phyloP scores from a whole-genome alignment of 1,140 invertebrate genomes.

The Pogonognathellus flavescens region DNA sequence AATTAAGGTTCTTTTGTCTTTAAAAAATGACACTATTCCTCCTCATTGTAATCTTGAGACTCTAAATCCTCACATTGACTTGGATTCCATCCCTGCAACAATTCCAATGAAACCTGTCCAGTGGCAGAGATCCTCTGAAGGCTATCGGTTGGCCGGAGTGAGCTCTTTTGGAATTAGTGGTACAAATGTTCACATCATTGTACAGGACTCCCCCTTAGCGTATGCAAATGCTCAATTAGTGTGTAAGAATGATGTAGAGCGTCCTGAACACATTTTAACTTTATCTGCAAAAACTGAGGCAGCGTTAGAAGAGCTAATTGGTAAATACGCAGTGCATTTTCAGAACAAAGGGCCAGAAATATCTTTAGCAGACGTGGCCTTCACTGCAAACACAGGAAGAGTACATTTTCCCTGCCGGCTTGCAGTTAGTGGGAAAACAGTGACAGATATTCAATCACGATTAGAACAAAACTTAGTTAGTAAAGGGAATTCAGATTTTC shows the following conservation, averaged over 20 bases:
- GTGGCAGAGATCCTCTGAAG: background rate
- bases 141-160: conserved; percentile 12
- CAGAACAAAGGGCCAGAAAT: background rate
- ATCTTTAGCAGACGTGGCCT: conserved; percentile 31
- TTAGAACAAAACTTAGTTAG: background rate
- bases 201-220: conserved; percentile 32
- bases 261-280: conserved; percentile 19
- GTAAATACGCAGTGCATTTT: background rate
- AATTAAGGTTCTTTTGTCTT: conserved; percentile 47
- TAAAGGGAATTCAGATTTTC: background rate
- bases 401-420: conserved; percentile 51
- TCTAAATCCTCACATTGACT: conserved; percentile 49
- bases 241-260: background rate
- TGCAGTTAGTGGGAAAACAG: conserved; percentile 37
- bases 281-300: conserved; percentile 51
- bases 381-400: conserved; percentile 56
- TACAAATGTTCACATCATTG: conserved; percentile 58
- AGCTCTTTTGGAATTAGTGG: conserved; percentile 63
- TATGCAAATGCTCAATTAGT: background rate
- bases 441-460: background rate
- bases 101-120: conserved; percentile 32
- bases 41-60: conserved; percentile 49
- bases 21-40: conserved; percentile 35
- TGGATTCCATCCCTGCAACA: conserved; percentile 54
- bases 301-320: conserved; percentile 22